phyloP scores from a whole-genome alignment of 2,113 vertebrate species.

The Myotis davidii region DNA sequence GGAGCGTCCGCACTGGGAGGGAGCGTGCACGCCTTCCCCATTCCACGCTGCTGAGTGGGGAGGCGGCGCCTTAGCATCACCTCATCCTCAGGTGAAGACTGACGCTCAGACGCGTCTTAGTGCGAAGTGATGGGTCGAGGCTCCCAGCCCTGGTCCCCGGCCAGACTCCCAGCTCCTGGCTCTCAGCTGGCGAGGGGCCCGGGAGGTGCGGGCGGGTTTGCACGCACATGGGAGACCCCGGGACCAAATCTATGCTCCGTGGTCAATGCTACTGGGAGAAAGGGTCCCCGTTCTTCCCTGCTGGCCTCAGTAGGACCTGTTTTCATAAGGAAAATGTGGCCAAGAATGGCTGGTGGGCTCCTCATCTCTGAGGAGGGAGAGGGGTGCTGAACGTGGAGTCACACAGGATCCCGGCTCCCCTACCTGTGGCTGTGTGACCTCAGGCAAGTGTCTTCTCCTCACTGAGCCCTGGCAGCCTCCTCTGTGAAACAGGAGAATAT shows the following conservation, averaged over 20 bases:
- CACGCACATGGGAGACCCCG: not conserved
- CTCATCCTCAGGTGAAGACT: not conserved
- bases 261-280: not conserved
- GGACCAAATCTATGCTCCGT: rapidly evolving
- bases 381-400: not conserved
- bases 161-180: not conserved
- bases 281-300: not conserved
- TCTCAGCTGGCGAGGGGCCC: too few species aligned
- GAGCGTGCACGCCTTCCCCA: not conserved
- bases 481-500: not conserved
- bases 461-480: not conserved
- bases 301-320: not conserved
- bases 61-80: too few species aligned
- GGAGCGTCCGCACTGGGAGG: not conserved
- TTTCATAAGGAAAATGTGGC: not conserved
- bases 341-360: too few species aligned
- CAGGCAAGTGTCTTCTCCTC: not conserved
- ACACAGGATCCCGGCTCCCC: not conserved
- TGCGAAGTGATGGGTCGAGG: not conserved
- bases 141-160: not conserved
- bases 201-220: not conserved
- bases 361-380: not conserved
- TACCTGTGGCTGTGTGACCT: not conserved
- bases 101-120: not conserved
- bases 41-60: not conserved